Evolutionary conservation across 2,113 vertebrate genomes (phyloP).

Genomic region (Gymnarchus niloticus): DNA sequence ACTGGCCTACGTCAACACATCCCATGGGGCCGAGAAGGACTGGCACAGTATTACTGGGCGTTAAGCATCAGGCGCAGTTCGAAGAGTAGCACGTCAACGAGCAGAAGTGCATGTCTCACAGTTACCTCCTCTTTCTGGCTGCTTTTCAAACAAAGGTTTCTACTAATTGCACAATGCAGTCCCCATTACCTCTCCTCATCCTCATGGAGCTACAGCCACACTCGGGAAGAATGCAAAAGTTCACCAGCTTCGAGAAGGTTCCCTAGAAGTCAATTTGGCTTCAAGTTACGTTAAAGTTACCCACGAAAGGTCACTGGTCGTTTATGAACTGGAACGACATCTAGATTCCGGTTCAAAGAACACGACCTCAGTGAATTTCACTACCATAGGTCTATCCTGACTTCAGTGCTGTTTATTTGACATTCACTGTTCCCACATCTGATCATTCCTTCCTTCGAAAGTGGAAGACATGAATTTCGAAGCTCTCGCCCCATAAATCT

Average conservation of each 20-base stretch:
- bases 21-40: neutral
- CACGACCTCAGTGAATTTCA: neutral
- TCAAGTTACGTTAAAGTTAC: neutral
- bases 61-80: neutral
- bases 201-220: neutral
- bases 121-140: neutral
- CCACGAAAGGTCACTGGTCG: neutral
- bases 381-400: neutral
- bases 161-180: neutral
- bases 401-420: constrained; percentile 14
- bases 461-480: neutral
- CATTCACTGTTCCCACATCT: constrained; percentile 50
- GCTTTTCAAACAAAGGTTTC: neutral
- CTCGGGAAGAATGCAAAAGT: neutral
- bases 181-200: neutral
- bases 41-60: neutral
- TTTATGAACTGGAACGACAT: neutral
- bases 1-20: neutral
- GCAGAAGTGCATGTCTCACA: neutral
- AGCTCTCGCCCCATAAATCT: neutral
- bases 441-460: constrained; percentile 57
- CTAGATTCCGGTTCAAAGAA: neutral
- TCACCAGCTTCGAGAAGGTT: neutral
- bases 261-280: neutral
- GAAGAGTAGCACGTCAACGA: neutral